phyloP scores from a whole-genome alignment of 1,140 invertebrate species.

The Choristoneura fumiferana region DNA sequence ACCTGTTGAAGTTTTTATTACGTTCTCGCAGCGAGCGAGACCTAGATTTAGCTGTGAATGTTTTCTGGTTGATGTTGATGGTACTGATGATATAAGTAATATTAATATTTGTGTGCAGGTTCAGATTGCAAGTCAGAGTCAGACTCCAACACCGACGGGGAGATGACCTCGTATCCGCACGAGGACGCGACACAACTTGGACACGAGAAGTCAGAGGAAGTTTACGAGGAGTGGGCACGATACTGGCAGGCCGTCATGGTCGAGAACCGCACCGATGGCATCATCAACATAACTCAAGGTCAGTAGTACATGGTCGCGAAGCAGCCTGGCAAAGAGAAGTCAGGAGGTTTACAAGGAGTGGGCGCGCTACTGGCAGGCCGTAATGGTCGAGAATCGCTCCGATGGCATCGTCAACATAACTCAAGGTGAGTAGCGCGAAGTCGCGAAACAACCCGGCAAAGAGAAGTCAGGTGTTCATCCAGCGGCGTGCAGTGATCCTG shows the following conservation, averaged over 20 bases:
- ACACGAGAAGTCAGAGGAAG: slow-evolving; percentile 54
- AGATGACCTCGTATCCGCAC: slow-evolving; percentile 50
- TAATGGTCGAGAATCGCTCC: slow-evolving; percentile 27
- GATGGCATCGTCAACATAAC: slow-evolving; percentile 43
- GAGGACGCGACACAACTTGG: slow-evolving; percentile 50
- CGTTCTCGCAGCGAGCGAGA: too few species aligned
- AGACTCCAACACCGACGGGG: slow-evolving; percentile 38
- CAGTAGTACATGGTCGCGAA: slow-evolving; percentile 44
- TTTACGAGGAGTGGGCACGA: slow-evolving; percentile 50
- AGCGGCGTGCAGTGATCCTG: too few species aligned
- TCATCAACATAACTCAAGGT: slow-evolving; percentile 48
- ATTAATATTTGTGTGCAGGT: slow-evolving; percentile 26
- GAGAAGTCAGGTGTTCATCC: too few species aligned
- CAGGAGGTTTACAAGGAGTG: slow-evolving; percentile 55
- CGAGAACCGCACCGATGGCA: slow-evolving; percentile 36
- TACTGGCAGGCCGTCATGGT: slow-evolving; percentile 43
- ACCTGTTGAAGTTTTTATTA: too few species aligned
- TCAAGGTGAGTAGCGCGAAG: slow-evolving; percentile 36
- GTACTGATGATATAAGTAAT: neutral
- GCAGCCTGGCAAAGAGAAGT: slow-evolving; percentile 48
- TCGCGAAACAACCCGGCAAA: too few species aligned
- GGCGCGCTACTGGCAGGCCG: slow-evolving; percentile 49
- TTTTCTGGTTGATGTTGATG: too few species aligned
- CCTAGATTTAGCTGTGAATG: too few species aligned
- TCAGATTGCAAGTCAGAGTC: slow-evolving; percentile 49